phyloP scores from a whole-genome alignment of 2,113 vertebrate genomes.

The Ciconia boyciana region DNA sequence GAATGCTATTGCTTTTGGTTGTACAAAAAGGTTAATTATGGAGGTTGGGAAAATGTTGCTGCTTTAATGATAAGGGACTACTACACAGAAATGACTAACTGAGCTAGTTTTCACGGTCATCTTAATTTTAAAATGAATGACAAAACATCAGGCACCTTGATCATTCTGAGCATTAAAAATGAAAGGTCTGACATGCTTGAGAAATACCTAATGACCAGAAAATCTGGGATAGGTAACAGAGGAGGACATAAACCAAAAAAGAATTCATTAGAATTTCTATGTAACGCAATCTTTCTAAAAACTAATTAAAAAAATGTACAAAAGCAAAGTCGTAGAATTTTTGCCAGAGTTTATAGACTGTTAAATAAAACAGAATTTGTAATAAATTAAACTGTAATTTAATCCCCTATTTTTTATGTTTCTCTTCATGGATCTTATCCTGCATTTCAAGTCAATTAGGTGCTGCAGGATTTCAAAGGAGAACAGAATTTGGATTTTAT shows the following conservation, averaged over 20 bases:
- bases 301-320: not conserved
- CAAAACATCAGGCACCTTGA: slow-evolving; percentile 56
- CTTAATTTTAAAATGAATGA: slow-evolving; percentile 59
- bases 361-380: not conserved
- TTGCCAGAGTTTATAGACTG: not conserved
- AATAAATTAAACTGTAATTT: not conserved
- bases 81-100: slow-evolving; percentile 32
- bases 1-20: slow-evolving; percentile 26
- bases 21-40: slow-evolving; percentile 58
- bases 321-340: not conserved
- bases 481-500: not conserved
- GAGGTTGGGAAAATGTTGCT: slow-evolving; percentile 46
- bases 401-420: not conserved
- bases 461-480: not conserved
- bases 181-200: slow-evolving; percentile 50
- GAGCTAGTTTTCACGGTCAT: slow-evolving; percentile 59
- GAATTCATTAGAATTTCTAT: not conserved
- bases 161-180: slow-evolving; percentile 23
- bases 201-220: slow-evolving; percentile 50
- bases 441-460: not conserved
- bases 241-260: slow-evolving; percentile 20
- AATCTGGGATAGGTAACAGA: slow-evolving; percentile 27
- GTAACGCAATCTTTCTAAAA: not conserved
- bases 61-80: slow-evolving; percentile 50
- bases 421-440: not conserved